Evolutionary conservation across 2,888 invertebrate species (phyloP).

Genomic region (Lasioglossum oenotherae): DNA sequence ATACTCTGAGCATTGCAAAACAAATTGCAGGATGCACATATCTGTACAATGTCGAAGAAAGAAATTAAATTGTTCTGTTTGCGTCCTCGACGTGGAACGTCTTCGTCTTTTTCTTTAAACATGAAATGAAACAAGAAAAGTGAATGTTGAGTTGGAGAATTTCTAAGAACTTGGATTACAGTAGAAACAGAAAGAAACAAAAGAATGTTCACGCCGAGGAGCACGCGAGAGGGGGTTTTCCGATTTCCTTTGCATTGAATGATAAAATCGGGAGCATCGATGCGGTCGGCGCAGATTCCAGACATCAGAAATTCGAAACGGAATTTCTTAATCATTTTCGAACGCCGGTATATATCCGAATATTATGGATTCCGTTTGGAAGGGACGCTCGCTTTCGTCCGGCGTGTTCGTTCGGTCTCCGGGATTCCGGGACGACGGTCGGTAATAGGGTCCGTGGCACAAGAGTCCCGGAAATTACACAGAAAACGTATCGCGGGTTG

Average conservation of each 20-base stretch:
- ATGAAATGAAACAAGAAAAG: background rate
- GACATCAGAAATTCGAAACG: background rate
- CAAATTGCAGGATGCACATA: background rate
- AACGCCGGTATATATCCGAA: background rate
- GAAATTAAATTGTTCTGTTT: background rate
- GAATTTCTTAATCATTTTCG: conserved; percentile 29
- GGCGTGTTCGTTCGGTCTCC: background rate
- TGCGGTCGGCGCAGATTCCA: background rate
- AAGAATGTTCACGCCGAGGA: background rate
- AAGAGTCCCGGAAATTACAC: conserved; percentile 55
- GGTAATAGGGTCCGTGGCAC: conserved; percentile 12
- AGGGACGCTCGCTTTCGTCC: conserved; percentile 6
- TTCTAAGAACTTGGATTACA: no score
- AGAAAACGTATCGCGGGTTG: conserved; percentile 47
- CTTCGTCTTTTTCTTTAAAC: background rate
- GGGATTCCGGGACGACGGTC: conserved; percentile 22
- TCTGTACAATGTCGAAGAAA: background rate
- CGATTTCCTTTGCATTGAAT: background rate
- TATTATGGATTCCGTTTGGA: conserved; percentile 42
- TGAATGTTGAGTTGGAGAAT: background rate
- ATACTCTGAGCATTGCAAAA: background rate
- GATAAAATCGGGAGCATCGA: background rate
- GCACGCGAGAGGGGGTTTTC: background rate
- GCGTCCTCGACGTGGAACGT: background rate
- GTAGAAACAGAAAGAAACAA: background rate